These are phyloP conservation scores for Sisor rabdophorus DNA, from an alignment of 2,113 vertebrate species.

Conservation along the genomic window DNA sequence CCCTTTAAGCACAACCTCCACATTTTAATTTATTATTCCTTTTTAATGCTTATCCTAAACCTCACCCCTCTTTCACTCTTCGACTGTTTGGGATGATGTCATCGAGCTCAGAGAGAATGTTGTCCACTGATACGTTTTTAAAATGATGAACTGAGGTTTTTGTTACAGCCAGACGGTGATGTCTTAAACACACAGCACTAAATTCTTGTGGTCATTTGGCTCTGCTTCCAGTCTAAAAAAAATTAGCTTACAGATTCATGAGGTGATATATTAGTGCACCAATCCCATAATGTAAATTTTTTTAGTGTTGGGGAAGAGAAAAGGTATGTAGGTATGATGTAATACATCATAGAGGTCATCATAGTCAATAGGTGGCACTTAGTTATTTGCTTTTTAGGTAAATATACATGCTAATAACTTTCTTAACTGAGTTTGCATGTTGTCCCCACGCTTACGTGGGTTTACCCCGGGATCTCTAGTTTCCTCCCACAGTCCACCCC, in stretches of 20 bases:
- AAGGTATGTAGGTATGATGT: not conserved
- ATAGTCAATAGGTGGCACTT: too few relatives aligned
- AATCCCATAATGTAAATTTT: not conserved
- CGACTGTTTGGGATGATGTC: conserved; percentile 61
- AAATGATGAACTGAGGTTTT: conserved; percentile 61
- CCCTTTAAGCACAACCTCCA: not conserved
- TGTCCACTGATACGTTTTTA: conserved; percentile 63
- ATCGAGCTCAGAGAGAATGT: conserved; percentile 68
- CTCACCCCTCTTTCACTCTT: conserved; percentile 26
- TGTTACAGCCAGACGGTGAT: conserved; percentile 57
- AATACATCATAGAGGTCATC: too few relatives aligned
- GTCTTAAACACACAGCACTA: conserved; percentile 36
- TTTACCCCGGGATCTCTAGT: too few relatives aligned
- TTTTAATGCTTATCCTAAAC: conserved; percentile 22
- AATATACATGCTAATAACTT: too few relatives aligned
- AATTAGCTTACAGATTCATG: conserved; percentile 16
- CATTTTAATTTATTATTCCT: not conserved
- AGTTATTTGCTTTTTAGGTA: too few relatives aligned
- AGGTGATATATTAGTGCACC: conserved; percentile 13
- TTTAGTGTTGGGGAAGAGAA: not conserved
- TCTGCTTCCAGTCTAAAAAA: conserved; percentile 17
- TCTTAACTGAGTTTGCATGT: too few relatives aligned
- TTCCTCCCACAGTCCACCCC: too few relatives aligned
- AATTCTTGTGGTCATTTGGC: conserved; percentile 23
- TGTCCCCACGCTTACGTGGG: too few relatives aligned